Base-by-base conservation (phyloP, 2,113 vertebrate genomes). In the Elaphurus davidianus region DNA sequence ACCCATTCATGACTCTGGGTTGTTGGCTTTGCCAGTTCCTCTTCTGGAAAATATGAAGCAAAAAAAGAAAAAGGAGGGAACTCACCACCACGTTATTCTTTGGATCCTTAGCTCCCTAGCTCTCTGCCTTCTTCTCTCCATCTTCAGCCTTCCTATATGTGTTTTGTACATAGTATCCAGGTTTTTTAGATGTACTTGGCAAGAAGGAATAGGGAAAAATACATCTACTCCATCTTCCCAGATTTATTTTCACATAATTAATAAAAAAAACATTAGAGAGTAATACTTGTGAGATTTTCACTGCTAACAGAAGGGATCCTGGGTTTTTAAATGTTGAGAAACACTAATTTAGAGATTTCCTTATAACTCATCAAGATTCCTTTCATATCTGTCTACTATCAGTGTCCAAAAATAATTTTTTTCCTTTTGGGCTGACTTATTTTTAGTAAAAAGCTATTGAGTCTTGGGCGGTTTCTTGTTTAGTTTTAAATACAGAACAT, bases 401-500 rank as follows among this genome's bases (percentile, higher is more conserved):
- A 76, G 6, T 91, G 14, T 78, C 21, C 71, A 85, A 86, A 78
- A 90, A 59, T 23, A 74, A 21, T 78, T 43, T 60, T 82, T 40
- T 74, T 6, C 45, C 28, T 43, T 89, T 52, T 16, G 11, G 30
- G 50, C 62, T 59, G 23, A 84, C 13, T 43, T 82, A 82, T 79
- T 91, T 84, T 87, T 87, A 67, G 52, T 47, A 78, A 78, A 96
- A 92, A 55, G 71, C 30, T 81, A 81, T 3, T 94, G 33, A 91
- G 23, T 62, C 30, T 27, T 47, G 52, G n/a, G 19, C 74, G 36
- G 45, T 90, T 89, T 76, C 71, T 78, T 96, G 6, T 85, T 60
- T 89, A 81, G 74, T 83, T 92, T 90, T 92, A 96, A 90, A 96
- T 78, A 76, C 10, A 89, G 90, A 81, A 82, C n/a, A 95, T 55